A percentile compares a stretch with the other conserved stretches of the same genome.
phyloP scores from a whole-genome alignment of 2,888 invertebrate genomes.

The Lochmaea capreae region DNA sequence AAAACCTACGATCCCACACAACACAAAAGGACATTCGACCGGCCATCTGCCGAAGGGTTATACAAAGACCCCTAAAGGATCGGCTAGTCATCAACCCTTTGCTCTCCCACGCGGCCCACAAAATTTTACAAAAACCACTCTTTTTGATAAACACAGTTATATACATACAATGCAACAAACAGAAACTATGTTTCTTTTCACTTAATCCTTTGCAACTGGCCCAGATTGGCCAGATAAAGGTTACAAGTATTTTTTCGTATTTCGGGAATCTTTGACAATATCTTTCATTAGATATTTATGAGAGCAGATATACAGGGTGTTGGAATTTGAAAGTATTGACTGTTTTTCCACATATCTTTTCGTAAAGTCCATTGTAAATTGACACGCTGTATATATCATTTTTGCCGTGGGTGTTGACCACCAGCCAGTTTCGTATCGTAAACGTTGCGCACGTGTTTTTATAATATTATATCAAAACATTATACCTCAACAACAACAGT shows the following conservation, averaged over 20 bases:
- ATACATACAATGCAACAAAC: conserved; percentile 33
- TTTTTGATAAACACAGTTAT: conserved; percentile 38
- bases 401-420: background rate
- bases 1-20: conserved; percentile 37
- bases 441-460: background rate
- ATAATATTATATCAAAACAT: conserved; percentile 1
- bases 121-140: conserved; percentile 40
- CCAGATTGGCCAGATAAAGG: conserved; percentile 29
- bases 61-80: conserved; percentile 30
- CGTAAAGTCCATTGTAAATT: no score
- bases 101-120: conserved; percentile 42
- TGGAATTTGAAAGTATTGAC: no score
- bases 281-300: background rate
- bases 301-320: background rate
- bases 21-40: conserved; percentile 25
- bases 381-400: background rate
- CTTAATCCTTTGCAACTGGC: conserved; percentile 39
- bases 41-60: conserved; percentile 40
- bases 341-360: no score
- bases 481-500: conserved; percentile 9
- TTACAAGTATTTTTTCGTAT: conserved; percentile 10
- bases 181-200: conserved; percentile 37
- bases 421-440: background rate
- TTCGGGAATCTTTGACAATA: conserved; percentile 7
- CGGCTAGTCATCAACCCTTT: conserved; percentile 37